These are phyloP conservation scores for Gastrophryne carolinensis DNA, from an alignment of 2,797 vertebrate species.

Conservation along the genomic window DNA sequence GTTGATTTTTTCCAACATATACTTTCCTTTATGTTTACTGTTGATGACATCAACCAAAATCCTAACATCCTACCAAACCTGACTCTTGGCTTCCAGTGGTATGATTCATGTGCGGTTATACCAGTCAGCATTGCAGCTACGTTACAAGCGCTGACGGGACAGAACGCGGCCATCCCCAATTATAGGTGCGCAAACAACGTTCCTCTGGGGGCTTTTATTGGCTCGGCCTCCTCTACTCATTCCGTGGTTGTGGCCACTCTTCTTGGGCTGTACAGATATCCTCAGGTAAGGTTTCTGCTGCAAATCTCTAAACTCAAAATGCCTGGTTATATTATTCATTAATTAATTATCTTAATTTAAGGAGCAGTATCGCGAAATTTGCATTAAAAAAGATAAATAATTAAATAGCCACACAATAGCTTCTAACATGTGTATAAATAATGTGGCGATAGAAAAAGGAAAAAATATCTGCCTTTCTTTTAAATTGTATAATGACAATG, in stretches of 20 bases:
- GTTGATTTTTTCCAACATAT: slow-evolving; percentile 14
- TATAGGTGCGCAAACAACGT: neutral
- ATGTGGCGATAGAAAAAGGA: too few relatives aligned
- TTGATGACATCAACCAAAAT: slow-evolving; percentile 26
- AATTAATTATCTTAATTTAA: too few relatives aligned
- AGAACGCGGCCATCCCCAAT: slow-evolving; percentile 3
- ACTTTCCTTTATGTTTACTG: slow-evolving; percentile 5
- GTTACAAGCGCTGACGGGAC: neutral
- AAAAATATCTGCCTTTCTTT: too few relatives aligned
- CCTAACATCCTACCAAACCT: slow-evolving; percentile 1
- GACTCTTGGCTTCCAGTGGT: slow-evolving; percentile 22
- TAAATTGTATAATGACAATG: too few relatives aligned
- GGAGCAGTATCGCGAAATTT: too few relatives aligned
- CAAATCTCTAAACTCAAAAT: too few relatives aligned
- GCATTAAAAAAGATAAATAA: too few relatives aligned
- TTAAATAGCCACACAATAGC: too few relatives aligned
- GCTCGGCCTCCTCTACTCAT: neutral
- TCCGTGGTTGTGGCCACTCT: neutral
- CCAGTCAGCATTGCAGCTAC: neutral
- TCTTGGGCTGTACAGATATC: slow-evolving; percentile 11
- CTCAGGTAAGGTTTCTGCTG: slow-evolving; percentile 18
- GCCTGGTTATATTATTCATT: too few relatives aligned
- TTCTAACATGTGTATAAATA: too few relatives aligned
- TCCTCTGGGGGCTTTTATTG: slow-evolving; percentile 2
- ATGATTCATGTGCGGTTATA: slow-evolving; percentile 2